Conservation (phyloP, 1,140 invertebrate species). For the Forficula auricularia region DNA sequence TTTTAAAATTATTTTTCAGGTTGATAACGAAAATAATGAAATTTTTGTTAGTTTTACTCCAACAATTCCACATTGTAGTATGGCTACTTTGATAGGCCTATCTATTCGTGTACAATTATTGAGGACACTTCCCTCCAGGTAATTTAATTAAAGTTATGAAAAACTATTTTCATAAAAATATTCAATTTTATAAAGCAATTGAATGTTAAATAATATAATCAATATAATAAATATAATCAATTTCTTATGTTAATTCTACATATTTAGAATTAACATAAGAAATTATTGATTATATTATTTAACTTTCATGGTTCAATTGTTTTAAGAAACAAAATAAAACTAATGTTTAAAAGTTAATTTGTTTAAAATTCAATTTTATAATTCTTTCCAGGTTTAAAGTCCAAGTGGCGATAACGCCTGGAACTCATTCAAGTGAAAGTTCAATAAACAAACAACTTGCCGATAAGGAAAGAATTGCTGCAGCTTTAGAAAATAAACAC, state of each 20-base stretch:
- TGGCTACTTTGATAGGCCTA: conserved; percentile 93
- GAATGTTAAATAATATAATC: too few relatives aligned
- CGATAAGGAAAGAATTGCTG: conserved; percentile 94
- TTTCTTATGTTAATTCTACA: too few relatives aligned
- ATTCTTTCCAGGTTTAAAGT: conserved; percentile 59
- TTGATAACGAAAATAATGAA: conserved; percentile 50
- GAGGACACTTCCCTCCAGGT: conserved; percentile 56
- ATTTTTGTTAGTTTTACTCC: conserved; percentile 80
- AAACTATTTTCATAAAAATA: too few relatives aligned
- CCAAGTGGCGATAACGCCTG: conserved; percentile 74
- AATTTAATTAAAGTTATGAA: conserved; percentile 2
- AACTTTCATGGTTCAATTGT: too few relatives aligned
- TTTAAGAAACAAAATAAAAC: too few relatives aligned
- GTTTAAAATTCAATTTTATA: too few relatives aligned
- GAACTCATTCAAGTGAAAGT: conserved; percentile 76
- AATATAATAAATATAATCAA: too few relatives aligned
- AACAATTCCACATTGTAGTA: conserved; percentile 97
- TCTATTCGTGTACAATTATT: conserved; percentile 76
- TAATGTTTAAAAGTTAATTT: too few relatives aligned
- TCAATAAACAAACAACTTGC: conserved; percentile 95
- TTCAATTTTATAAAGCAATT: too few relatives aligned
- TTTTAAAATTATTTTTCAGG: conserved; percentile 25
- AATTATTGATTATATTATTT: too few relatives aligned
- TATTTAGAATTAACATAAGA: too few relatives aligned
- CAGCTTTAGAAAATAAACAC: conserved; percentile 84